phyloP scores from a whole-genome alignment of 2,113 vertebrate species.

The Euleptes europaea region DNA sequence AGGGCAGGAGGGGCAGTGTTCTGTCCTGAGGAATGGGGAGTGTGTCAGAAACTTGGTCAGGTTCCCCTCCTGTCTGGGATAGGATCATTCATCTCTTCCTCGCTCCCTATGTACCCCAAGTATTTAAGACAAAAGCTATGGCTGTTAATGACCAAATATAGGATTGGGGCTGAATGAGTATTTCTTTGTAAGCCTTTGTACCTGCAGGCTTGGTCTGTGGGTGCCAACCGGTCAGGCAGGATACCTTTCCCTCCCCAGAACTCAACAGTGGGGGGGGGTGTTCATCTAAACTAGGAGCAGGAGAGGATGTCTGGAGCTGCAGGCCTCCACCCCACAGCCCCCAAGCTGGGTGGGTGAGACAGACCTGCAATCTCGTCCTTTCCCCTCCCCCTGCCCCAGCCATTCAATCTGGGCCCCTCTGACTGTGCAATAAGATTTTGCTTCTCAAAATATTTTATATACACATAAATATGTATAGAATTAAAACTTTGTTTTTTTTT shows the following conservation, averaged over 20 bases:
- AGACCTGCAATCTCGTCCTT: neutral
- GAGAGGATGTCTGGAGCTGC: neutral
- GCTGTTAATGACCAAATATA: neutral
- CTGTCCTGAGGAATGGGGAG: neutral
- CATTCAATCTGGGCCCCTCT: neutral
- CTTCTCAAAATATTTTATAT: slow-evolving; percentile 29
- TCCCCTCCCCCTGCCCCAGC: neutral
- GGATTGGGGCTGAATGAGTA: neutral
- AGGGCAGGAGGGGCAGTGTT: too few relatives aligned
- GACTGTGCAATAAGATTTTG: slow-evolving; percentile 23
- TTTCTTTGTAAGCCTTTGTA: neutral
- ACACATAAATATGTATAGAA: slow-evolving; percentile 26
- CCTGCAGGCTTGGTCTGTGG: neutral
- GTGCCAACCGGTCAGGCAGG: neutral
- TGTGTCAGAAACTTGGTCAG: neutral
- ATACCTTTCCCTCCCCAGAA: neutral
- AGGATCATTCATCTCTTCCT: neutral
- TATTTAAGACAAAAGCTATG: neutral
- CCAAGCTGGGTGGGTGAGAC: neutral
- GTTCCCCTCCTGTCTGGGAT: neutral
- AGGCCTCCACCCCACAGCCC: neutral
- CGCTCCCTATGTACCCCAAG: neutral
- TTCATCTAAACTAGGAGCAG: neutral
- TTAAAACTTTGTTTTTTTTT: neutral
- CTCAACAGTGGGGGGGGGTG: neutral